Conservation (phyloP, 2,113 vertebrate species). For the Tragelaphus imberbis region DNA sequence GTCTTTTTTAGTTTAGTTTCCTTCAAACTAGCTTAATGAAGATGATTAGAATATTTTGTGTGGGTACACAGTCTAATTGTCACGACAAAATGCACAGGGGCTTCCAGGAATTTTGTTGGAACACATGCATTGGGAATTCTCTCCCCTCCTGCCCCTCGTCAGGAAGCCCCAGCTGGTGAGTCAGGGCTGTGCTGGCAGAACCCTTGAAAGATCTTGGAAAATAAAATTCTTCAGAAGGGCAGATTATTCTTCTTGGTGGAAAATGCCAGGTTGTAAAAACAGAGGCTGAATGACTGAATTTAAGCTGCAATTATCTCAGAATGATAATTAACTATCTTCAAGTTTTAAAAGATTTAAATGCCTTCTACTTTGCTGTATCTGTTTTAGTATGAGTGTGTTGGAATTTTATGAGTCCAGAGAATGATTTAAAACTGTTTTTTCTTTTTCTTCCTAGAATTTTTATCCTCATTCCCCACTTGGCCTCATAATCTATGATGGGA, state of each 20-base stretch:
- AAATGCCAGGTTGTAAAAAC: conserved; percentile 39
- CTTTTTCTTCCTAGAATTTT: background rate
- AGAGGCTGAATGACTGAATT: conserved; percentile 29
- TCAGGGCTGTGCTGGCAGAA: background rate
- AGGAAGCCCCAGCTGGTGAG: background rate
- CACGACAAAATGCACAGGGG: conserved; percentile 61
- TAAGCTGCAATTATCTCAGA: conserved; percentile 29
- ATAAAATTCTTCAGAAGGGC: background rate
- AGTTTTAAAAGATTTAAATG: background rate
- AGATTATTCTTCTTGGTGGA: background rate
- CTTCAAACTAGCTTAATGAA: conserved; percentile 73
- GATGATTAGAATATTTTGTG: conserved; percentile 70
- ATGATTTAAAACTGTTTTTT: background rate
- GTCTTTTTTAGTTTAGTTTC: conserved; percentile 65
- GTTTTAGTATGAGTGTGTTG: background rate
- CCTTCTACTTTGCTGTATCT: background rate
- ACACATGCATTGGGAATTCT: background rate
- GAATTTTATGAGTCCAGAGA: background rate
- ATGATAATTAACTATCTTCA: conserved; percentile 45
- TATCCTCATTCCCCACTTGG: background rate
- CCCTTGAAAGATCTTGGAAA: background rate
- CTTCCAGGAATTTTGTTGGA: conserved; percentile 50
- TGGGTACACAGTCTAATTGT: conserved; percentile 61
- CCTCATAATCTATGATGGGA: background rate
- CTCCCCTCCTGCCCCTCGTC: background rate